Evolutionary conservation across 2,797 vertebrate species (phyloP), one percentile per base, ranked within the genome.

Genomic region (Bryconaethiops microstoma): DNA sequence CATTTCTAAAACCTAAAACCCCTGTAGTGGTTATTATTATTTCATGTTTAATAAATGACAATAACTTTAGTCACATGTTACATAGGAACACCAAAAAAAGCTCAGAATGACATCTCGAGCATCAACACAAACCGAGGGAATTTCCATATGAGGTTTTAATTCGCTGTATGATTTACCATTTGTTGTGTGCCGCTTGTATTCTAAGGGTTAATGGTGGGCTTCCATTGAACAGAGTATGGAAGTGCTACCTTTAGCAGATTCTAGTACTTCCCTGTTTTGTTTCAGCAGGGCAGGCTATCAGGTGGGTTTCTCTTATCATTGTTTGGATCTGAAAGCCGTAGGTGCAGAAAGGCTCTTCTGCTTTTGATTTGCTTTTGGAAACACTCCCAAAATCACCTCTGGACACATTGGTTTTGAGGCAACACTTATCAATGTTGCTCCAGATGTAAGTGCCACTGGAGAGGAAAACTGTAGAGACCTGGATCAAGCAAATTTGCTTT

Each of bases 401-500:
- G 6, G 40, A 57, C 50, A 19, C 57, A 77, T 35, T 12, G 10
- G 14, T 42, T 72, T 77, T 64, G n/a, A 77, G 65, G 45, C 7
- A 21, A 39, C 39, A 5, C 2, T 64, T 57, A 71, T 76, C 50
- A 39, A 75, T 60, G 39, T 76, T 17, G 14, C 13, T 75, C 63
- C 62, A 48, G 72, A 40, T 9, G 39, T 35, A 79, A 40, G 70
- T 35, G 7, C 57, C 13, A 50, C 40, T 35, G 63, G n/a, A 59
- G 48, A 50, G 63, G 23, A 68, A 60, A 23, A 8, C 6, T 16
- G 14, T 19, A 14, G 29, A 65, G 63, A 54, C 14, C n/a, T 14
- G 78, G 69, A 79, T 45, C 59, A 72, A 25, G 50, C 12, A 39
- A 35, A 71, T 76, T 63, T 62, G 12, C 48, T 23, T 21, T n/a